A percentile compares a stretch with the other conserved stretches of the same genome.
These are phyloP conservation scores for Xestia c-nigrum DNA, from an alignment of 2,888 invertebrate species.

Conservation along the genomic window DNA sequence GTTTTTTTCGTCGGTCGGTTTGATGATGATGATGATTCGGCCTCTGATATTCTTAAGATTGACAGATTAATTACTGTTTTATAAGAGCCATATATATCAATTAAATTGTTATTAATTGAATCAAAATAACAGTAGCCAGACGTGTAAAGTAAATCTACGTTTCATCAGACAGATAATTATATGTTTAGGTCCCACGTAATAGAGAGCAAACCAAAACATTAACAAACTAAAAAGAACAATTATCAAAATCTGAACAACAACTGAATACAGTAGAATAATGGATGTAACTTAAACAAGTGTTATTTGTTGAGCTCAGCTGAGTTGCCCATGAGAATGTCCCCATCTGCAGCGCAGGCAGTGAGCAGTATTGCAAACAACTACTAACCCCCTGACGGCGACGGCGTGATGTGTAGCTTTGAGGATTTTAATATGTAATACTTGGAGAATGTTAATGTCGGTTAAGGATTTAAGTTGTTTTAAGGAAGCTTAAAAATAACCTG, in stretches of 20 bases:
- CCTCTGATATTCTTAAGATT: no score
- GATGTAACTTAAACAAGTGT: conserved; percentile 56
- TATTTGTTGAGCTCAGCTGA: conserved; percentile 54
- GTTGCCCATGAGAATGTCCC: conserved; percentile 55
- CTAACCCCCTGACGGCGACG: conserved; percentile 15
- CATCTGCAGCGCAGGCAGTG: conserved; percentile 60
- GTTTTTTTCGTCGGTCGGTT: no score
- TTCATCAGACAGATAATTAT: background rate
- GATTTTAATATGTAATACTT: conserved; percentile 35
- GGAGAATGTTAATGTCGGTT: background rate
- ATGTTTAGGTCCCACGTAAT: no score
- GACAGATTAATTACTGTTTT: no score
- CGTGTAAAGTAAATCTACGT: background rate
- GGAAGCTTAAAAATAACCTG: background rate
- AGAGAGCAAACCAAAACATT: background rate
- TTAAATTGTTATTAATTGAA: no score
- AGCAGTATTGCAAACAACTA: conserved; percentile 60
- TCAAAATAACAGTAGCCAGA: background rate
- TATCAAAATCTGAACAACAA: conserved; percentile 19
- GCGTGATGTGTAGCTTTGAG: conserved; percentile 34
- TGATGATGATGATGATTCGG: no score
- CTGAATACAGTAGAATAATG: conserved; percentile 41
- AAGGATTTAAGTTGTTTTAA: background rate
- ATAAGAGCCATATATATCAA: no score
- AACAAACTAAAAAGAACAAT: conserved; percentile 8